A percentile compares a stretch with the other conserved stretches of the same genome.
phyloP scores from a whole-genome alignment of 1,140 invertebrate genomes.

The Bombus sibiricus region DNA sequence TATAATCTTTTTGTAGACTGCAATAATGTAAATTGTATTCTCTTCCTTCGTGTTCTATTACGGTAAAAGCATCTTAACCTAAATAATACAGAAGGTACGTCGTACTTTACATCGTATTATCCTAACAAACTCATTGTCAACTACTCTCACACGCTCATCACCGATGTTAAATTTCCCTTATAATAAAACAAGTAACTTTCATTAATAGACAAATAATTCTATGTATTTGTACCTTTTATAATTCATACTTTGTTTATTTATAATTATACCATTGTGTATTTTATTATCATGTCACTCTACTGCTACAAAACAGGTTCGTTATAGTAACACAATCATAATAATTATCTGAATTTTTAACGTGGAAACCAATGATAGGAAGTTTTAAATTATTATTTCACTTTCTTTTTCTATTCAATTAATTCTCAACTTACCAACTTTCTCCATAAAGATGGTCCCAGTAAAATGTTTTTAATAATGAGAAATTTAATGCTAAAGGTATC shows the following conservation, averaged over 20 bases:
- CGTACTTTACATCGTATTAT: neutral
- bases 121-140: neutral
- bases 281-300: too few species aligned
- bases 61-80: neutral
- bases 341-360: too few species aligned
- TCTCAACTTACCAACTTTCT: neutral
- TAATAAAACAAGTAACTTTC: neutral
- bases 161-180: neutral
- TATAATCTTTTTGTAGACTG: neutral
- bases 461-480: neutral
- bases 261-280: too few species aligned
- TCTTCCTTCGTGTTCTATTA: neutral
- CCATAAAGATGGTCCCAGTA: neutral
- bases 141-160: neutral
- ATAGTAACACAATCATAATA: too few species aligned
- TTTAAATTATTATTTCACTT: too few species aligned
- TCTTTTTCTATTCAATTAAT: neutral
- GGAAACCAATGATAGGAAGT: too few species aligned
- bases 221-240: too few species aligned
- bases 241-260: too few species aligned
- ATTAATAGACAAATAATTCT: too few species aligned
- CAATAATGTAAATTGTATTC: neutral
- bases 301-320: too few species aligned
- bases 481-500: neutral
- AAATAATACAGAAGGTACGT: neutral